phyloP scores from a whole-genome alignment of 2,797 vertebrate genomes.

The Perdix hodgsoniae region DNA sequence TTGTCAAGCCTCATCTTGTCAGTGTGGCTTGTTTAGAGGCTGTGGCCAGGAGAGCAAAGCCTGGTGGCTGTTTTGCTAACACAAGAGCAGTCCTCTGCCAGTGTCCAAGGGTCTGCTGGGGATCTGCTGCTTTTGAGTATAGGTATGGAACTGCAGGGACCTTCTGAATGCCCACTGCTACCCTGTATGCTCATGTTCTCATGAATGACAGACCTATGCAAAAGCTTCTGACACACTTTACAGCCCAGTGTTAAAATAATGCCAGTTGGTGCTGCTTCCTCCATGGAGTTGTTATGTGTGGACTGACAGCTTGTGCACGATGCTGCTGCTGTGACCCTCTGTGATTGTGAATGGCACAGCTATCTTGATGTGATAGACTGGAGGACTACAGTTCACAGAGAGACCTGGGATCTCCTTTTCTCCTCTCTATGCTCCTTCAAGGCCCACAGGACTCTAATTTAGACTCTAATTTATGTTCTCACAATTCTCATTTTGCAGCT shows the following conservation, averaged over 20 bases:
- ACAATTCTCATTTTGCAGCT: neutral
- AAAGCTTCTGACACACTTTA: conserved; percentile 9
- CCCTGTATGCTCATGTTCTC: neutral
- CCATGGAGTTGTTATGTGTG: fast-evolving
- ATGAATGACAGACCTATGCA: neutral
- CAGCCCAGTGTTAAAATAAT: neutral
- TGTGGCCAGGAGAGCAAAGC: neutral
- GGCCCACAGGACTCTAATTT: neutral
- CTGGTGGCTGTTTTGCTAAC: neutral
- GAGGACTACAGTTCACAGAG: neutral
- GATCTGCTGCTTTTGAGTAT: neutral
- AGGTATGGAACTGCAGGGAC: neutral
- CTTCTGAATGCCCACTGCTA: neutral
- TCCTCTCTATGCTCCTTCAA: neutral
- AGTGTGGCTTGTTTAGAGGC: neutral
- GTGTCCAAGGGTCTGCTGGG: neutral
- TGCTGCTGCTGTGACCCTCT: neutral
- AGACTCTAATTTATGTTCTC: neutral
- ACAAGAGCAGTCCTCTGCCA: neutral
- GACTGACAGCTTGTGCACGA: neutral
- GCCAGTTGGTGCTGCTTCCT: neutral
- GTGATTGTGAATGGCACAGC: neutral
- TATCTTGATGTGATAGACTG: neutral
- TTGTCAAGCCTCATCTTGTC: conserved; percentile 1
- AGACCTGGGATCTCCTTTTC: neutral